These are phyloP conservation scores for Oxycera nigricornis DNA, from an alignment of 2,888 invertebrate species.

Conservation along the genomic window DNA sequence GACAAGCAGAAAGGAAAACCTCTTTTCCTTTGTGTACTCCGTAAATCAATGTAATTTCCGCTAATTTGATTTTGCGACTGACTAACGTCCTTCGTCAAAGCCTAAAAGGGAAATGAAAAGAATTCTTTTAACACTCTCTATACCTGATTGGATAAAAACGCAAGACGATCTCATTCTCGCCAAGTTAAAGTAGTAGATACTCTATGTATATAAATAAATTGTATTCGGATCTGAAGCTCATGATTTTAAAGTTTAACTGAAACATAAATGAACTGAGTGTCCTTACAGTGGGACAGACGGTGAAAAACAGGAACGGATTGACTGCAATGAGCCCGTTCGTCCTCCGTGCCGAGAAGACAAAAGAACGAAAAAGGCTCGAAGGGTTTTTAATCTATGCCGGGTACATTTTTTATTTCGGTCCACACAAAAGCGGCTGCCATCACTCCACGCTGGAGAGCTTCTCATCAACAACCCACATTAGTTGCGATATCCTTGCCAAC, in stretches of 20 bases:
- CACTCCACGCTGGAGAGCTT: slow-evolving; percentile 11
- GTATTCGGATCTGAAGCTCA: neutral
- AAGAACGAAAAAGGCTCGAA: slow-evolving; percentile 43
- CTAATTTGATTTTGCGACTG: neutral
- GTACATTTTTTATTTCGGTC: slow-evolving; percentile 25
- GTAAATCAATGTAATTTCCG: neutral
- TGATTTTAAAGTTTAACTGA: neutral
- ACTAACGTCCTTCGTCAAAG: neutral
- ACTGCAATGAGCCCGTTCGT: slow-evolving; percentile 32
- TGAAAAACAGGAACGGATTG: slow-evolving; percentile 25
- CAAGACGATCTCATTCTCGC: neutral
- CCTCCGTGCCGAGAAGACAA: slow-evolving; percentile 13
- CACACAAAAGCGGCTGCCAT: slow-evolving; percentile 23
- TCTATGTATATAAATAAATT: neutral
- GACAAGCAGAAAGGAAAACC: neutral
- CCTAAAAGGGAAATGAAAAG: neutral
- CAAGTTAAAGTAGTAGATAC: too few relatives aligned
- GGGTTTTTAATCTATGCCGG: slow-evolving; percentile 46
- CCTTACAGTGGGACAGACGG: neutral
- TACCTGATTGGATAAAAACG: neutral
- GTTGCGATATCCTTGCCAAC: neutral
- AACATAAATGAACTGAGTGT: neutral
- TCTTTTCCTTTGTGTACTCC: neutral
- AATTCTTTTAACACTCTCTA: neutral
- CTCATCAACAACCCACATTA: slow-evolving; percentile 13